phyloP scores from a whole-genome alignment of 2,797 vertebrate species.

The Tapera naevia region DNA sequence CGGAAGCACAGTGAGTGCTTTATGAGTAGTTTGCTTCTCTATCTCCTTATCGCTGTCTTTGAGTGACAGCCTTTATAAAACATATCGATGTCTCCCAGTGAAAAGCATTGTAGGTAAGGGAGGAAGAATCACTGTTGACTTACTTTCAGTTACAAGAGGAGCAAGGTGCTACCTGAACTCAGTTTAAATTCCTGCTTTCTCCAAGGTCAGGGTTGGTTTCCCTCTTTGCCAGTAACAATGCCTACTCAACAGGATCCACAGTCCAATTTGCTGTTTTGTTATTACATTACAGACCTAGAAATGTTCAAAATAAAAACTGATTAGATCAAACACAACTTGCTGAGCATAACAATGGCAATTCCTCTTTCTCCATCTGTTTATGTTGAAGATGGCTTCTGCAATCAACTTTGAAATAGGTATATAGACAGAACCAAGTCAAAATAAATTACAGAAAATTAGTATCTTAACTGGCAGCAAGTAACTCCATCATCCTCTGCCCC shows the following conservation, averaged over 20 bases:
- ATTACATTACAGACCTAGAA: neutral
- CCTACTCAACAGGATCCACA: neutral
- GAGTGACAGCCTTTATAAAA: neutral
- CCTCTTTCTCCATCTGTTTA: neutral
- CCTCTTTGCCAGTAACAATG: neutral
- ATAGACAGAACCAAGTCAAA: neutral
- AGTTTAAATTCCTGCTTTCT: neutral
- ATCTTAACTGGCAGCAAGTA: neutral
- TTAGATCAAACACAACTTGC: slow-evolving; percentile 2
- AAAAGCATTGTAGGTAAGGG: neutral
- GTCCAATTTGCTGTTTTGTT: neutral
- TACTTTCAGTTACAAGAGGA: neutral
- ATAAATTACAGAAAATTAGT: neutral
- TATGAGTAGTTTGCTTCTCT: neutral
- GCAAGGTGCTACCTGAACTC: neutral
- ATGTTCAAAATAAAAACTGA: neutral
- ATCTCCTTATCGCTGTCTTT: neutral
- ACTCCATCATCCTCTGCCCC: neutral
- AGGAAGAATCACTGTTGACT: neutral
- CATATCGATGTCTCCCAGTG: neutral
- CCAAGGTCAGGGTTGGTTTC: neutral
- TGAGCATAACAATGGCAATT: slow-evolving; percentile 5
- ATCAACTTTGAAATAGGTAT: slow-evolving; percentile 2
- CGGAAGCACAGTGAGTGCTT: neutral
- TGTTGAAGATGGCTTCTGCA: neutral